Conservation (phyloP, 2,113 vertebrate genomes). For the Acanthisitta chloris region DNA sequence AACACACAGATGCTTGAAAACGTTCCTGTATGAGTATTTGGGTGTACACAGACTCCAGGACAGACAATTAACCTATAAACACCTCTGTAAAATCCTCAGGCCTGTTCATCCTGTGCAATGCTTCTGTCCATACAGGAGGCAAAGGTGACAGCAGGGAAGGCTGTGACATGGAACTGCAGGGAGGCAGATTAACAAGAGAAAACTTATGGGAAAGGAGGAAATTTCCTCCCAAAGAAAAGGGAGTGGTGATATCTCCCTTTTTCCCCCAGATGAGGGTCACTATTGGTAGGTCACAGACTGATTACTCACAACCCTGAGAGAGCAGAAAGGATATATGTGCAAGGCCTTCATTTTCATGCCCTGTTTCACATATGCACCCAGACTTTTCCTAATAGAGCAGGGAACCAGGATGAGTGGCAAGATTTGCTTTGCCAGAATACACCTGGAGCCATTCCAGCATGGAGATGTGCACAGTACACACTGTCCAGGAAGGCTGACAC, state of each 20-base stretch:
- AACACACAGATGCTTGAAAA: background rate
- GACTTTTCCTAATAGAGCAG: background rate
- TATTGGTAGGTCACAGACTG: background rate
- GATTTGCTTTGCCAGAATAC: background rate
- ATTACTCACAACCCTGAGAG: background rate
- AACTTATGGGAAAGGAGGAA: background rate
- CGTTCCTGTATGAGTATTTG: background rate
- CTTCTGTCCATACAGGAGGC: background rate
- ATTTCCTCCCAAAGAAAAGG: background rate
- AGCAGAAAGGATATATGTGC: background rate
- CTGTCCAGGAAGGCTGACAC: background rate
- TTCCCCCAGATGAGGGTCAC: background rate
- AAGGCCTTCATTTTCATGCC: background rate
- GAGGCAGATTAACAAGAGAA: background rate
- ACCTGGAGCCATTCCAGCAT: background rate
- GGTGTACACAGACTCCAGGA: background rate
- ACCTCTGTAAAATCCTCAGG: background rate
- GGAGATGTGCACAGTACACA: background rate
- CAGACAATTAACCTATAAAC: background rate
- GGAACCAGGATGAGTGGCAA: background rate
- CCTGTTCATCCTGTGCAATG: background rate
- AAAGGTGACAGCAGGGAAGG: fast-evolving
- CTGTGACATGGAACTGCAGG: background rate
- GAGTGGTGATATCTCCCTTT: background rate
- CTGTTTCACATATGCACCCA: background rate